Percentiles rank a stretch among this genome's conserved stretches.
These are phyloP conservation scores for Luperina nickerlii DNA, from an alignment of 2,888 invertebrate species.

Conservation along the genomic window DNA sequence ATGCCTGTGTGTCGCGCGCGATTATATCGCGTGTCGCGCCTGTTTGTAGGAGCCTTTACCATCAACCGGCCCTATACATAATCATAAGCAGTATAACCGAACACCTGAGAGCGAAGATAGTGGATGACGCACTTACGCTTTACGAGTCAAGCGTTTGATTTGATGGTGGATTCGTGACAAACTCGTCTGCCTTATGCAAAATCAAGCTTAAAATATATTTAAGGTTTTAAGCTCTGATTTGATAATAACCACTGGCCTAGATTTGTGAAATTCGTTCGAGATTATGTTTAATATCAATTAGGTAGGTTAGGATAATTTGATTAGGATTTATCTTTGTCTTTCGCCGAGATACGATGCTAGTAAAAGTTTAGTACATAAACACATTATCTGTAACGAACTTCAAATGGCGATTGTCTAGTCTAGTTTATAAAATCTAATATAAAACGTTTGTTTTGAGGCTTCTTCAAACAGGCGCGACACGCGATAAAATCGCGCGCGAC, in stretches of 20 bases:
- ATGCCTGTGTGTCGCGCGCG: no score
- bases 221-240: slow-evolving; percentile 10
- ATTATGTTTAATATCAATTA: not conserved
- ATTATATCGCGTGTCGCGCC: no score
- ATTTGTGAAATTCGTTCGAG: not conserved
- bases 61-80: not conserved
- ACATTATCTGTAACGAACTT: not conserved
- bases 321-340: not conserved
- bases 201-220: slow-evolving; percentile 24
- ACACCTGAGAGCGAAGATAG: slow-evolving; percentile 34
- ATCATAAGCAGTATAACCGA: slow-evolving; percentile 20
- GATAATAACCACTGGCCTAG: not conserved
- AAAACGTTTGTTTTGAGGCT: not conserved
- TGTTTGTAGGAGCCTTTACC: no score
- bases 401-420: not conserved
- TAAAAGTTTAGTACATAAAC: slow-evolving; percentile 9
- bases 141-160: slow-evolving; percentile 57
- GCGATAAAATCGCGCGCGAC: no score
- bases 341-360: not conserved
- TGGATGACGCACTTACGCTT: slow-evolving; percentile 53
- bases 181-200: slow-evolving; percentile 48
- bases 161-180: slow-evolving; percentile 56
- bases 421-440: slow-evolving; percentile 4
- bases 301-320: no score
- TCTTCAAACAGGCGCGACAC: no score